Conservation (phyloP, 2,113 vertebrate species). For the Rissa tridactyla region DNA sequence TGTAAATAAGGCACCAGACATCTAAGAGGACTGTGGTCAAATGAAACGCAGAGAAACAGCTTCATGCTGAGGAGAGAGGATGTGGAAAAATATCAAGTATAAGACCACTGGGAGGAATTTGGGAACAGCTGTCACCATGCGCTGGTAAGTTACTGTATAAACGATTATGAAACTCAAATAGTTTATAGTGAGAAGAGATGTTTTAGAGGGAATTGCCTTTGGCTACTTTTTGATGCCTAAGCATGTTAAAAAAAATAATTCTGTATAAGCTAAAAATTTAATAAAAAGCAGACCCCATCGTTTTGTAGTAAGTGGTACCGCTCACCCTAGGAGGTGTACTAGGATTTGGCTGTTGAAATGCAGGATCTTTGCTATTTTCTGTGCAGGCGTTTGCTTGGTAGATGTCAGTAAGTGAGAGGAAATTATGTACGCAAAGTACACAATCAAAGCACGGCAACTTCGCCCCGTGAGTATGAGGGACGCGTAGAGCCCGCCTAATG, state of each 20-base stretch:
- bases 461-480: rapidly evolving
- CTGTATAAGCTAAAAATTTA: not conserved
- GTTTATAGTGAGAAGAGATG: not conserved
- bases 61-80: not conserved
- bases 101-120: not conserved
- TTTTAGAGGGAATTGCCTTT: not conserved
- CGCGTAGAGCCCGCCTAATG: rapidly evolving
- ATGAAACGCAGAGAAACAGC: not conserved
- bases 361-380: not conserved
- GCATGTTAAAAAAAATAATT: not conserved
- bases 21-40: not conserved
- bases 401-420: not conserved
- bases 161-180: not conserved
- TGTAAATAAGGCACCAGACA: not conserved
- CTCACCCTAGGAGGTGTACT: not conserved
- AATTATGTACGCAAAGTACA: rapidly evolving
- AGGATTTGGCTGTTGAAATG: not conserved
- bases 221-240: not conserved
- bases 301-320: not conserved
- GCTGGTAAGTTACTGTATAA: not conserved
- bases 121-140: not conserved
- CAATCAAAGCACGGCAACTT: rapidly evolving
- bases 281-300: not conserved
- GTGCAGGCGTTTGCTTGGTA: not conserved
- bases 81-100: not conserved